Evolutionary conservation across 2,797 vertebrate species (phyloP).

Genomic region (Holocentrus rufus): DNA sequence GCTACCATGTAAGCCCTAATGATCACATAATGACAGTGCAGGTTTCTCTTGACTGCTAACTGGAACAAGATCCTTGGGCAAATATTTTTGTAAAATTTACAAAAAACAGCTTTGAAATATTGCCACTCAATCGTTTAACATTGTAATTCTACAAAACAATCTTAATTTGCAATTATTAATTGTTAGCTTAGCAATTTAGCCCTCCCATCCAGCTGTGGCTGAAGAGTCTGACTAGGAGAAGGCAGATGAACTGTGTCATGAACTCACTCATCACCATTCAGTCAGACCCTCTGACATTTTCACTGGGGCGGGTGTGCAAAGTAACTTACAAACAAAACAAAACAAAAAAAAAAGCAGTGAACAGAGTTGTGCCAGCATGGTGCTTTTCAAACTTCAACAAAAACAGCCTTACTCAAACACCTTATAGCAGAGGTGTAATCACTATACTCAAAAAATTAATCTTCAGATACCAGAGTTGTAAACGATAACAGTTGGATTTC

Average conservation of each 20-base stretch:
- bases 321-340: constrained; percentile 50
- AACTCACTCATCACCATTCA: constrained; percentile 52
- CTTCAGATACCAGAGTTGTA: constrained; percentile 62
- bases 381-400: constrained; percentile 35
- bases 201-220: constrained; percentile 66
- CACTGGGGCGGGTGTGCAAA: constrained; percentile 64
- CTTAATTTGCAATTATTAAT: constrained; percentile 51
- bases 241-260: constrained; percentile 1
- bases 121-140: constrained; percentile 43
- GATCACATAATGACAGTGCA: constrained; percentile 8
- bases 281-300: constrained; percentile 33
- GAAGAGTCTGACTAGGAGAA: constrained; percentile 27
- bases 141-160: constrained; percentile 31
- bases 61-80: neutral
- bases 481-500: constrained; percentile 49
- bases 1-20: constrained; percentile 20
- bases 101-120: constrained; percentile 7
- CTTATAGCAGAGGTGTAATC: constrained; percentile 35
- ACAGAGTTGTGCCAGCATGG: constrained; percentile 8
- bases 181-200: constrained; percentile 48
- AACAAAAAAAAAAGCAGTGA: constrained; percentile 3
- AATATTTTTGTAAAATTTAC: constrained; percentile 1
- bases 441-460: constrained; percentile 41
- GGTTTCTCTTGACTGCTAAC: constrained; percentile 11
- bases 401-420: constrained; percentile 58